Evolutionary conservation across 2,113 vertebrate species (phyloP).

Genomic region (Galeopterus variegatus): DNA sequence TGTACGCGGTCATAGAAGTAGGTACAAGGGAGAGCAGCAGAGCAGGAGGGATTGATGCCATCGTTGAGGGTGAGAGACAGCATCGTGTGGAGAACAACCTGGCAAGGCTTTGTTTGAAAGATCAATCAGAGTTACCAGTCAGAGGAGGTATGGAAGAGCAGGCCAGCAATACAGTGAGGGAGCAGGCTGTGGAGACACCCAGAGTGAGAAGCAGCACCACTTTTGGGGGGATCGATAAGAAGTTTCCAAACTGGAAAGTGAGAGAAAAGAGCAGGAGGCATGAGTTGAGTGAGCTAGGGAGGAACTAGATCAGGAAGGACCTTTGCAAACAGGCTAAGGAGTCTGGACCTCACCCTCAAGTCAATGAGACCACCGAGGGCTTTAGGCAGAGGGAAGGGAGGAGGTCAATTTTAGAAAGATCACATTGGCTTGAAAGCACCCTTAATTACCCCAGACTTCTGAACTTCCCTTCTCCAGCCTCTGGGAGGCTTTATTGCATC

Average conservation of each 20-base stretch:
- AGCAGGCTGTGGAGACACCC: not conserved
- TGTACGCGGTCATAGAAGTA: not conserved
- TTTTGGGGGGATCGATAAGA: not conserved
- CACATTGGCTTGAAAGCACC: not conserved
- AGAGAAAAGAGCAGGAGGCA: not conserved
- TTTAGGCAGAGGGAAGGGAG: not conserved
- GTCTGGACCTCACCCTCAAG: not conserved
- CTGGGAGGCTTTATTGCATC: not conserved
- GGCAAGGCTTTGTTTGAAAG: not conserved
- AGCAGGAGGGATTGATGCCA: not conserved
- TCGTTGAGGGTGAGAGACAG: not conserved
- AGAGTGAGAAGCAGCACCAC: not conserved
- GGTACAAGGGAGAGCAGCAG: not conserved
- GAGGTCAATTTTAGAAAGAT: not conserved
- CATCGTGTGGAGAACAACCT: not conserved
- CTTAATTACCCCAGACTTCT: not conserved
- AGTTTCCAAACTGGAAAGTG: not conserved
- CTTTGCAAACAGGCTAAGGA: not conserved
- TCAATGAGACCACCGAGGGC: not conserved
- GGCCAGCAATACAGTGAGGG: not conserved
- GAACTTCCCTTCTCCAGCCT: not conserved
- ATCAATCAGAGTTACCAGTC: not conserved
- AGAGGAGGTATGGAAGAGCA: not conserved
- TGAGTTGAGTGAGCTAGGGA: not conserved
- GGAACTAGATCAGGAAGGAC: not conserved